phyloP scores from a whole-genome alignment of 2,797 vertebrate genomes.

The Triplophysa bombifrons region DNA sequence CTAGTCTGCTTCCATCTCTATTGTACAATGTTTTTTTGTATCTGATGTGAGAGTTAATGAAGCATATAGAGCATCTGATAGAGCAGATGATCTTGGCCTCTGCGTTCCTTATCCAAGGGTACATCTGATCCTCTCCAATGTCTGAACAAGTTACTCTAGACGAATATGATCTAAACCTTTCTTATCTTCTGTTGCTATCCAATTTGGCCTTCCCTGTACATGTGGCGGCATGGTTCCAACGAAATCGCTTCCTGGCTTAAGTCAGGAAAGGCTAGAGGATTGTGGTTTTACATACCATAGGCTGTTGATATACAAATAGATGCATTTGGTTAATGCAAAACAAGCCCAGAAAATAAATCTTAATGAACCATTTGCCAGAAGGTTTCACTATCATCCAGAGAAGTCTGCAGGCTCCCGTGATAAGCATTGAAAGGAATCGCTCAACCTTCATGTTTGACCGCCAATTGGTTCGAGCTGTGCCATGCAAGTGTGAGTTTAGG shows the following conservation, averaged over 20 bases:
- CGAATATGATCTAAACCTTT: conserved; percentile 14
- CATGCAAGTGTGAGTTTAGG: background rate
- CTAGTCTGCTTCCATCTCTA: background rate
- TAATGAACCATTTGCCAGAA: conserved; percentile 1
- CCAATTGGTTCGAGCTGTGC: background rate
- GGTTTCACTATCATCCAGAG: background rate
- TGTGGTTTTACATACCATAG: conserved; percentile 11
- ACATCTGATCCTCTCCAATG: background rate
- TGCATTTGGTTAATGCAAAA: conserved; percentile 23
- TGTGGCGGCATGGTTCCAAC: too few relatives aligned
- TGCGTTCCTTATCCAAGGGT: background rate
- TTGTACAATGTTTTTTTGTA: background rate
- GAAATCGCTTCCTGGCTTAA: too few relatives aligned
- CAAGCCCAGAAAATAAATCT: conserved; percentile 11
- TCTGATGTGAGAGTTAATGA: background rate
- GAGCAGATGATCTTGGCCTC: conserved; percentile 9
- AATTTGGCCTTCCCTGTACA: background rate
- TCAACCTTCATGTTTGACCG: background rate
- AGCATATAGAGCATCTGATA: background rate
- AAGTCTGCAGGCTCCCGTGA: background rate
- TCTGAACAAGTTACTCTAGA: background rate
- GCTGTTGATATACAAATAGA: conserved; percentile 12
- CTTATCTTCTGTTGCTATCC: conserved; percentile 10
- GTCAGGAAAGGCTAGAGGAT: background rate
- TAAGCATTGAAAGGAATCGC: background rate